These are phyloP conservation scores for Serilophus lunatus DNA, from an alignment of 2,113 vertebrate genomes.

Conservation along the genomic window DNA sequence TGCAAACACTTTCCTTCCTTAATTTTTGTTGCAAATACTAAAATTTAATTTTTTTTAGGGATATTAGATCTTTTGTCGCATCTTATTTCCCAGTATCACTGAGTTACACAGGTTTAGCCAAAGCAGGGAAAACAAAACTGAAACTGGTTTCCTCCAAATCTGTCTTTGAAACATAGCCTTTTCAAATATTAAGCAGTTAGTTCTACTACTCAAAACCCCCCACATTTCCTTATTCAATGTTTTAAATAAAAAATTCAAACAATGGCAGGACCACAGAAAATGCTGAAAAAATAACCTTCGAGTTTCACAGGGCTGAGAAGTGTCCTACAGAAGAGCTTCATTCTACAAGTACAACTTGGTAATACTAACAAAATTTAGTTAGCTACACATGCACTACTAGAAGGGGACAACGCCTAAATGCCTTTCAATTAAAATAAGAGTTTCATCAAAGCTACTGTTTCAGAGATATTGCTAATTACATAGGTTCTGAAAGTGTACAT, in stretches of 20 bases:
- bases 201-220: neutral
- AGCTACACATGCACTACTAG: neutral
- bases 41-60: neutral
- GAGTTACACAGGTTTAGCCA: neutral
- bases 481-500: neutral
- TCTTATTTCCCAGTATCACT: fast-evolving
- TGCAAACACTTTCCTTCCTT: neutral
- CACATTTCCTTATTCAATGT: neutral
- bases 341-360: neutral
- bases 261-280: neutral
- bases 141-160: neutral
- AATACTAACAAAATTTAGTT: neutral
- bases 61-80: neutral
- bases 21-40: neutral
- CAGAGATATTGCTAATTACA: neutral
- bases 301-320: neutral
- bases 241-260: neutral
- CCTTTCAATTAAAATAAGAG: neutral
- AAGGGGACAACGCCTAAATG: neutral
- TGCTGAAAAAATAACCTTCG: neutral
- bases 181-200: neutral
- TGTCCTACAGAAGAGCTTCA: neutral
- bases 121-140: neutral
- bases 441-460: neutral
- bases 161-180: neutral